Evolutionary conservation across 2,797 vertebrate genomes (phyloP).

Genomic region (Xyrichtys novacula): DNA sequence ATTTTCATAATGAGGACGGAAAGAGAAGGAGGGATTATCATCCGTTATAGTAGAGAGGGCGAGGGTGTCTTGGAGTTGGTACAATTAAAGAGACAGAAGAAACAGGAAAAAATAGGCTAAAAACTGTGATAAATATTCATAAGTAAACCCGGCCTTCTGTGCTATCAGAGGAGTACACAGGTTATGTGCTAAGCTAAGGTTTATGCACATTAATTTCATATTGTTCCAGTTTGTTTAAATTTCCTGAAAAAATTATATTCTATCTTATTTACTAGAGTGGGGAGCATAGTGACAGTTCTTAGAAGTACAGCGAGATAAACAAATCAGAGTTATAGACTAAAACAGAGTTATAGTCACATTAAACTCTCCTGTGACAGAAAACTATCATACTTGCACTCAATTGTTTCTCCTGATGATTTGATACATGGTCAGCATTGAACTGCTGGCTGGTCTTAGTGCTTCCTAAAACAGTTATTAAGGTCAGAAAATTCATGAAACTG

Average conservation of each 20-base stretch:
- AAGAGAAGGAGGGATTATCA: conserved; percentile 58
- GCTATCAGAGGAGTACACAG: conserved; percentile 13
- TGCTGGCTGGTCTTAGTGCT: conserved; percentile 2
- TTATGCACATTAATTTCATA: neutral
- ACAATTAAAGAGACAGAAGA: conserved; percentile 27
- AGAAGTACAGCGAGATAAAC: neutral
- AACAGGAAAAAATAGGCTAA: neutral
- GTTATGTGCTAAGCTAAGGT: conserved; percentile 8
- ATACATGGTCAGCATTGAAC: neutral
- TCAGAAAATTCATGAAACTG: no score
- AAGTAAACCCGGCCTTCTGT: conserved; percentile 6
- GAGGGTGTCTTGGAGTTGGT: conserved; percentile 37
- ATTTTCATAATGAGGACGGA: conserved; percentile 79
- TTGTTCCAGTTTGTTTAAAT: conserved; percentile 3
- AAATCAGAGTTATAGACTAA: no score
- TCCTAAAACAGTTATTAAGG: no score
- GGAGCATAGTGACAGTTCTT: no score
- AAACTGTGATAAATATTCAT: conserved; percentile 16
- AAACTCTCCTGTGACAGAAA: neutral
- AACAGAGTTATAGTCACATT: neutral
- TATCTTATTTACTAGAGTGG: neutral
- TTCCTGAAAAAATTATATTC: conserved; percentile 5
- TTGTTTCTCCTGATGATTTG: neutral
- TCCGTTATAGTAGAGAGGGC: conserved; percentile 45
- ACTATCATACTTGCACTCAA: neutral